These are phyloP conservation scores for Agelastica alni DNA, from an alignment of 2,888 invertebrate species.

Conservation along the genomic window DNA sequence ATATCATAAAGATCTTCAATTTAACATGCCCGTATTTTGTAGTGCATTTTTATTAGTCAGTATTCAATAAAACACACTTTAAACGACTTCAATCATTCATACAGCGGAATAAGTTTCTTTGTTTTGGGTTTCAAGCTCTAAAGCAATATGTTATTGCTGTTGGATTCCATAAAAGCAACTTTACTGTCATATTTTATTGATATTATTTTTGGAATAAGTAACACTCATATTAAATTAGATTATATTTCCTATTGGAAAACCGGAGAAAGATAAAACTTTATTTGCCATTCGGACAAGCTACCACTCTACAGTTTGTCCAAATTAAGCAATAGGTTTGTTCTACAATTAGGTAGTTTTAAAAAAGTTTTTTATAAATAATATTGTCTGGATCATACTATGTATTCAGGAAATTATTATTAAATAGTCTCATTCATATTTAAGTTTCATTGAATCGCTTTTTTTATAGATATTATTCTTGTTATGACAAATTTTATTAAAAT, in stretches of 20 bases:
- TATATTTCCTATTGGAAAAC: conserved; percentile 41
- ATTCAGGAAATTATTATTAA: too few species aligned
- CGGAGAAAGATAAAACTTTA: conserved; percentile 49
- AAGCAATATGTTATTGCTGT: conserved; percentile 45
- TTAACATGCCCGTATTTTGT: conserved; percentile 24
- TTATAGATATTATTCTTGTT: too few species aligned
- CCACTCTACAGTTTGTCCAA: conserved; percentile 8
- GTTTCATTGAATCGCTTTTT: too few species aligned
- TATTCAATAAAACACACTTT: conserved; percentile 29
- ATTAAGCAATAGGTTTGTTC: too few species aligned
- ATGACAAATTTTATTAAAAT: too few species aligned
- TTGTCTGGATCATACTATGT: too few species aligned
- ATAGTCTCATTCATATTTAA: too few species aligned
- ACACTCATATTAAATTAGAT: conserved; percentile 47
- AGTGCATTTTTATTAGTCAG: conserved; percentile 28
- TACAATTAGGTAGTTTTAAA: too few species aligned
- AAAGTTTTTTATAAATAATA: too few species aligned
- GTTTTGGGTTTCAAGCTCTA: conserved; percentile 27
- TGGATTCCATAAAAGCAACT: conserved; percentile 44
- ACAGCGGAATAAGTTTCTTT: conserved; percentile 28
- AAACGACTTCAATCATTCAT: conserved; percentile 29
- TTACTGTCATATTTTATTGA: conserved; percentile 47
- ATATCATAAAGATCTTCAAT: conserved; percentile 27
- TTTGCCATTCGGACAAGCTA: conserved; percentile 41
- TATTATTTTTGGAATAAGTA: conserved; percentile 47